A percentile compares a stretch with the other conserved stretches of the same genome.
phyloP scores from a whole-genome alignment of 2,888 invertebrate species.

The Drosophila longiperda region DNA sequence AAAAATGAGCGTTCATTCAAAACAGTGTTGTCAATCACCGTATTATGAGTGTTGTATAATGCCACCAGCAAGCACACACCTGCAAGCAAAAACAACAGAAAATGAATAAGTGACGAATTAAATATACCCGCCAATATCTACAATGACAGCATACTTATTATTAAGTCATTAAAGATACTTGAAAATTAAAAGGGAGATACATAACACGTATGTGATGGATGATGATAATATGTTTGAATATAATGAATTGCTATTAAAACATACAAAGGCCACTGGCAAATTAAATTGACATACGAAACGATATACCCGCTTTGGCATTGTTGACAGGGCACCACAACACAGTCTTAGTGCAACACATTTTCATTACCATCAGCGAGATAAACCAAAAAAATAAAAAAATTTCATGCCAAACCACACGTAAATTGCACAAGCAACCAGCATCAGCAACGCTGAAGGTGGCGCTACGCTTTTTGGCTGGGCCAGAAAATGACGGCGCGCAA shows the following conservation, averaged over 20 bases:
- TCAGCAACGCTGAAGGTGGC: constrained; percentile 22
- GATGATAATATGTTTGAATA: background rate
- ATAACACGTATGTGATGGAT: background rate
- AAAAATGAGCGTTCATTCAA: constrained; percentile 15
- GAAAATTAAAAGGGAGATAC: background rate
- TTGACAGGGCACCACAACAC: constrained; percentile 43
- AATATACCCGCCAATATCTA: constrained; percentile 26
- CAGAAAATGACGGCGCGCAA: constrained; percentile 89
- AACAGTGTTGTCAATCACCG: constrained; percentile 33
- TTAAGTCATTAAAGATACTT: too few relatives aligned
- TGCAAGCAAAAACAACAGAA: constrained; percentile 27
- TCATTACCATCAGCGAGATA: constrained; percentile 45
- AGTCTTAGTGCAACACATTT: constrained; percentile 65
- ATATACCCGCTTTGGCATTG: constrained; percentile 25
- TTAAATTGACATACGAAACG: background rate
- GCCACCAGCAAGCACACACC: constrained; percentile 40
- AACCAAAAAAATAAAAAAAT: constrained; percentile 37
- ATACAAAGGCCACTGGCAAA: fast-evolving
- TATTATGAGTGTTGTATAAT: constrained; percentile 33
- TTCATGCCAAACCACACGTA: constrained; percentile 53
- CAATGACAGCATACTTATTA: too few relatives aligned
- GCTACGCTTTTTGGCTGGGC: constrained; percentile 18
- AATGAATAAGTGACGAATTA: background rate
- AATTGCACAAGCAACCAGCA: constrained; percentile 28
- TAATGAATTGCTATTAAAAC: too few relatives aligned